phyloP scores from a whole-genome alignment of 2,797 vertebrate genomes.

The Crotalus adamanteus region DNA sequence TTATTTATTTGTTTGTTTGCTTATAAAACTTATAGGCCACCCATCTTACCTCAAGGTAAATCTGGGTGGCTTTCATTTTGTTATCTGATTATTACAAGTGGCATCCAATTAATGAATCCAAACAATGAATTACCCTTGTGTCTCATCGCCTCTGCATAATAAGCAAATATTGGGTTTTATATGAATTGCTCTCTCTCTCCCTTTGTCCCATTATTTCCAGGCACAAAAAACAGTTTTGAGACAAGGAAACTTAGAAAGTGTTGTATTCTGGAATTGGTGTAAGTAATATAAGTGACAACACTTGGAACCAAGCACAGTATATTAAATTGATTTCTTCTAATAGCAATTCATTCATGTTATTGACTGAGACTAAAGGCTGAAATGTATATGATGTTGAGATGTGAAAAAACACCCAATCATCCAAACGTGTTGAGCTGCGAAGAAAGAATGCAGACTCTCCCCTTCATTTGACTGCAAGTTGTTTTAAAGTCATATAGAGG shows the following conservation, averaged over 20 bases:
- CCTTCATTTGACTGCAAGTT: not conserved
- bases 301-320: not conserved
- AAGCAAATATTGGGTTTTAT: not conserved
- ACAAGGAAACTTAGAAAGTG: slow-evolving; percentile 8
- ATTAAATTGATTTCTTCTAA: slow-evolving; percentile 7
- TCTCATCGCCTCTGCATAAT: not conserved
- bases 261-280: fast-evolving
- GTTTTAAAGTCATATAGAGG: not conserved
- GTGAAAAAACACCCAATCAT: not conserved
- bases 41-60: not conserved
- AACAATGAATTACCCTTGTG: not conserved
- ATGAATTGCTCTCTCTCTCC: not conserved
- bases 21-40: not conserved
- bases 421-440: too few relatives aligned
- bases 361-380: not conserved
- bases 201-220: slow-evolving; percentile 10
- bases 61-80: not conserved
- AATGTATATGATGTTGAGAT: not conserved
- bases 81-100: not conserved
- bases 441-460: not conserved
- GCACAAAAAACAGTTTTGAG: not conserved
- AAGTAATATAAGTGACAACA: slow-evolving; percentile 27
- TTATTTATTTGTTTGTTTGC: not conserved
- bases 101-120: not conserved
- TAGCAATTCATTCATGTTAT: slow-evolving; percentile 3